Conservation (phyloP, 2,797 vertebrate genomes). For the Pseudopleuronectes americanus region DNA sequence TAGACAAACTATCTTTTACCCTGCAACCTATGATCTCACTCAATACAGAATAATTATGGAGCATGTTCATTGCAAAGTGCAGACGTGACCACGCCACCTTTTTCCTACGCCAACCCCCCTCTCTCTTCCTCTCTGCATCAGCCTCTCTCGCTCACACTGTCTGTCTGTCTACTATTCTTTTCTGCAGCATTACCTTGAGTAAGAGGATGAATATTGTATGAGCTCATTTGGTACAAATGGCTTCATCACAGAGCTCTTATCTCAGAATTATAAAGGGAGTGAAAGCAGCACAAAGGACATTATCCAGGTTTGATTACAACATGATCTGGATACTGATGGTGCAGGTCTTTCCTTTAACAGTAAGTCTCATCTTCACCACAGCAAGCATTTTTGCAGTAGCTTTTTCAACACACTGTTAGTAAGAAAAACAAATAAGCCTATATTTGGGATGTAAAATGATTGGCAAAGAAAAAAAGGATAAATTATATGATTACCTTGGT, state of each 20-base stretch:
- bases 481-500: no score
- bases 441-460: neutral
- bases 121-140: neutral
- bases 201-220: conserved; percentile 73
- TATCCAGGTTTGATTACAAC: conserved; percentile 46
- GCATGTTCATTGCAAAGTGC: conserved; percentile 19
- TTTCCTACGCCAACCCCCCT: neutral
- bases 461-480: no score
- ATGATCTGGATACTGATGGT: conserved; percentile 33
- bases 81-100: conserved; percentile 22
- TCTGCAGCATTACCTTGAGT: conserved; percentile 51
- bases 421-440: conserved; percentile 3
- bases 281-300: conserved; percentile 55
- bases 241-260: conserved; percentile 61
- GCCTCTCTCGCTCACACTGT: neutral
- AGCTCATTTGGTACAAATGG: conserved; percentile 68
- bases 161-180: conserved; percentile 26
- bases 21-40: conserved; percentile 28
- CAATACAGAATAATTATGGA: conserved; percentile 8
- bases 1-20: neutral
- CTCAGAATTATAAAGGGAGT: conserved; percentile 51
- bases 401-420: conserved; percentile 13
- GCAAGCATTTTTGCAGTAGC: conserved; percentile 5
- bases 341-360: conserved; percentile 16
- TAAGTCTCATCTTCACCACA: conserved; percentile 18